Evolutionary conservation across 92 coral and sea anemone genomes (phyloP).

Genomic region (Nematostella vectensis): DNA sequence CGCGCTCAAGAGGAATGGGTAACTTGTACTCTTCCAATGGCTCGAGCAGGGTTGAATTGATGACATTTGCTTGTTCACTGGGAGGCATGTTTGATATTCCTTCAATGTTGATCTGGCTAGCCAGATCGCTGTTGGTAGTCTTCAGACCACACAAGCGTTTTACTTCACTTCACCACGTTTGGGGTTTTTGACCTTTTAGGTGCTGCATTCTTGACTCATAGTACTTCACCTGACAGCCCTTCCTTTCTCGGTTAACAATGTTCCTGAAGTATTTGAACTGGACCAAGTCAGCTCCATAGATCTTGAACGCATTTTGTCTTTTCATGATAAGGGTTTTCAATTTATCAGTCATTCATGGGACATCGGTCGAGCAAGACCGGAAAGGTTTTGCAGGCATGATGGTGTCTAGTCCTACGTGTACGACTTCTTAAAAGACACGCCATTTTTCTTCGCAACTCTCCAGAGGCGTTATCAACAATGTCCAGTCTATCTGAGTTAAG

Average conservation of each 20-base stretch:
- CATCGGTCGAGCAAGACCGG: constrained; percentile 7
- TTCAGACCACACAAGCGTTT: constrained; percentile 33
- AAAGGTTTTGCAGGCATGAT: constrained; percentile 14
- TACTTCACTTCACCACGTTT: constrained; percentile 36
- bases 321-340: constrained; percentile 24
- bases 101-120: constrained; percentile 21
- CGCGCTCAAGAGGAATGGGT: constrained; percentile 8
- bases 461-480: not conserved
- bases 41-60: constrained; percentile 33
- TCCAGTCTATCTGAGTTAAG: constrained; percentile 13
- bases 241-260: constrained; percentile 29
- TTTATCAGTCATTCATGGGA: constrained; percentile 25
- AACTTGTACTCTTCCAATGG: constrained; percentile 33
- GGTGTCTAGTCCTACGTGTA: constrained; percentile 7
- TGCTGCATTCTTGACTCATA: constrained; percentile 28
- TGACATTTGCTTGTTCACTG: constrained; percentile 26
- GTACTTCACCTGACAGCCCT: constrained; percentile 20
- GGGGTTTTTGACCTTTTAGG: constrained; percentile 31
- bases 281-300: constrained; percentile 10
- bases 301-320: constrained; percentile 24
- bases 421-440: constrained; percentile 4
- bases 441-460: constrained; percentile 15
- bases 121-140: constrained; percentile 11
- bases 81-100: constrained; percentile 8
- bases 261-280: constrained; percentile 27